Conservation (phyloP, 2,113 vertebrate species). For the Sinosuthora webbiana region DNA sequence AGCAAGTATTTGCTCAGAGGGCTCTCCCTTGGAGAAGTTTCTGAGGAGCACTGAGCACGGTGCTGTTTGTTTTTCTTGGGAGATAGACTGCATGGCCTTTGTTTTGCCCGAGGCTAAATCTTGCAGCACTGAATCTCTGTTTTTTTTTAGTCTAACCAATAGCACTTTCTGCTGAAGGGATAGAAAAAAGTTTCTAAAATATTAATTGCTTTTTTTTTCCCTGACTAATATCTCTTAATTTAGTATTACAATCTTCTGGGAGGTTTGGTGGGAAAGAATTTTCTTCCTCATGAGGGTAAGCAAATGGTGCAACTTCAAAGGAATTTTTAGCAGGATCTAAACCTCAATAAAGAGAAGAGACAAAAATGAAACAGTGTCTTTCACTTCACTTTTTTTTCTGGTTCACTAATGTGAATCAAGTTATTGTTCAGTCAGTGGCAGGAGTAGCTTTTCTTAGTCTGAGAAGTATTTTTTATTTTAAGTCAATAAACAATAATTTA, state of each 20-base stretch:
- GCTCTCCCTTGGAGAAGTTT: not conserved
- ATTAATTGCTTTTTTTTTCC: not conserved
- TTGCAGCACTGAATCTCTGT: not conserved
- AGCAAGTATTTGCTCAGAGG: not conserved
- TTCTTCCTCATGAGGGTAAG: not conserved
- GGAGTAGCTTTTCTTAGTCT: not conserved
- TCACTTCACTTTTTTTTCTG: not conserved
- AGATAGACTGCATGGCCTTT: not conserved
- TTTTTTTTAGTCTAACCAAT: not conserved
- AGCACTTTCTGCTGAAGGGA: not conserved
- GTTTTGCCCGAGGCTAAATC: not conserved
- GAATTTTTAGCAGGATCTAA: not conserved
- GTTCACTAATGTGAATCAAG: not conserved
- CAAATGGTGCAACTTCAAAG: slow-evolving; percentile 46
- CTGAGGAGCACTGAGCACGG: accelerated
- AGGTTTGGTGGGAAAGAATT: not conserved
- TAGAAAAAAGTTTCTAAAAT: slow-evolving; percentile 1
- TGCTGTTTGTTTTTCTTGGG: slow-evolving; percentile 44
- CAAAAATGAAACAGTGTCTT: not conserved
- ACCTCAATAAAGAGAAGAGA: not conserved
- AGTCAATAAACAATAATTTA: not conserved
- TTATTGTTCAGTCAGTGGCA: not conserved
- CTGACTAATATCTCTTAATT: not conserved
- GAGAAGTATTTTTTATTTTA: not conserved
- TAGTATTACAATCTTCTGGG: not conserved